Percentiles rank a stretch among this genome's conserved stretches.
Evolutionary conservation across 2,113 vertebrate genomes (phyloP).

Genomic region (Clupea harengus): DNA sequence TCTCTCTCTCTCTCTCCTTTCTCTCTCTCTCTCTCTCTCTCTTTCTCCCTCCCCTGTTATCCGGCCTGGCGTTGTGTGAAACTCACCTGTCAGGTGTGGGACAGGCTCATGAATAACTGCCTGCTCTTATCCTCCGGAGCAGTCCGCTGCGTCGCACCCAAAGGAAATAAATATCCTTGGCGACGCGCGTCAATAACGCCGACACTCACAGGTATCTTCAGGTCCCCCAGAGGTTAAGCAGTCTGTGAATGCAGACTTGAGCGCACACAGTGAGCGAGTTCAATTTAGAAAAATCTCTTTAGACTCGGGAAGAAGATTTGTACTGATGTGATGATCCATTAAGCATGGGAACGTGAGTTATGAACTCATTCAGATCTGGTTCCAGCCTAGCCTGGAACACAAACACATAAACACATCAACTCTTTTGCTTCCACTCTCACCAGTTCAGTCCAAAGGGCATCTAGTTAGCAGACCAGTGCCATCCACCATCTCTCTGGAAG

Average conservation of each 20-base stretch:
- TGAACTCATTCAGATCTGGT: neutral
- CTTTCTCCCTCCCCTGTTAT: constrained; percentile 21
- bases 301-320: neutral
- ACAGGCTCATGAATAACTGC: constrained; percentile 62
- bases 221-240: neutral
- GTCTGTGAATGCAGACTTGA: neutral
- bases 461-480: neutral
- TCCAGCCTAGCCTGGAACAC: neutral
- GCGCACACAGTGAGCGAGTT: neutral
- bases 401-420: neutral
- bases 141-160: constrained; percentile 44
- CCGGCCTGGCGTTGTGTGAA: constrained; percentile 24
- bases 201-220: constrained; percentile 42
- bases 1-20: neutral
- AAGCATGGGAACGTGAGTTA: neutral
- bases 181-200: constrained; percentile 47
- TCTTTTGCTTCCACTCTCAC: neutral
- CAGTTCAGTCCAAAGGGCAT: neutral
- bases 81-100: constrained; percentile 52
- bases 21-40: neutral
- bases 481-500: too few relatives aligned
- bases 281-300: neutral
- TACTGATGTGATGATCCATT: neutral
- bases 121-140: constrained; percentile 50
- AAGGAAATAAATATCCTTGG: constrained; percentile 55